These are phyloP conservation scores for Schizopygopsis malacanthus DNA, from an alignment of 2,797 vertebrate species.

Conservation along the genomic window DNA sequence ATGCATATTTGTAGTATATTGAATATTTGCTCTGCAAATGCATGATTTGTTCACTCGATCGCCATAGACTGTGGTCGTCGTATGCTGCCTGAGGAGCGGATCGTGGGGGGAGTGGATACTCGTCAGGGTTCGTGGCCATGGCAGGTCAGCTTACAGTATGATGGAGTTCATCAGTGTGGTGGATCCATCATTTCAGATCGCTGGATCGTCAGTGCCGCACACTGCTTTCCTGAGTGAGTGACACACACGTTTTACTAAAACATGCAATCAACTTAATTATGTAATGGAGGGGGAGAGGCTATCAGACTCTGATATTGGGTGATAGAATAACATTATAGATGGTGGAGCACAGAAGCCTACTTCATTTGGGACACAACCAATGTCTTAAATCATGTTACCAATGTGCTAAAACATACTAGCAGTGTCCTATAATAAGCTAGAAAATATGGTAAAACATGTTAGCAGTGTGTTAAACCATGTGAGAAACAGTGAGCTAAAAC, in stretches of 20 bases:
- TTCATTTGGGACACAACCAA: not conserved
- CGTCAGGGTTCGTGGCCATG: slow-evolving; percentile 89
- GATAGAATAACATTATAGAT: not conserved
- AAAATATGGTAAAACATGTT: not conserved
- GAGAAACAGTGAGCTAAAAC: not conserved
- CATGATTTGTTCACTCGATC: not conserved
- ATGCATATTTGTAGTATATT: not conserved
- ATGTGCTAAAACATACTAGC: not conserved
- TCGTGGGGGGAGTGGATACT: slow-evolving; percentile 87
- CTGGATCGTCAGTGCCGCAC: slow-evolving; percentile 90
- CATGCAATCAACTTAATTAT: not conserved
- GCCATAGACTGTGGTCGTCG: slow-evolving; percentile 86
- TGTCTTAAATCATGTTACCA: not conserved
- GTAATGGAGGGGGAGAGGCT: not conserved
- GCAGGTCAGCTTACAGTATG: slow-evolving; percentile 91
- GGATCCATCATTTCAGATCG: slow-evolving; percentile 89
- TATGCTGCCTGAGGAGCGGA: slow-evolving; percentile 87
- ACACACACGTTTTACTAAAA: slow-evolving; percentile 2
- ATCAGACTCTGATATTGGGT: not conserved
- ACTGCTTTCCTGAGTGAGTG: slow-evolving; percentile 91
- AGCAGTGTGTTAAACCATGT: not conserved
- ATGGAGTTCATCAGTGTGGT: slow-evolving; percentile 89
- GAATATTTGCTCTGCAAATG: not conserved
- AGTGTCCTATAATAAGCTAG: not conserved
- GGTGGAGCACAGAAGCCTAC: not conserved